phyloP scores from a whole-genome alignment of 2,797 vertebrate species.

The Protonibea diacanthus region DNA sequence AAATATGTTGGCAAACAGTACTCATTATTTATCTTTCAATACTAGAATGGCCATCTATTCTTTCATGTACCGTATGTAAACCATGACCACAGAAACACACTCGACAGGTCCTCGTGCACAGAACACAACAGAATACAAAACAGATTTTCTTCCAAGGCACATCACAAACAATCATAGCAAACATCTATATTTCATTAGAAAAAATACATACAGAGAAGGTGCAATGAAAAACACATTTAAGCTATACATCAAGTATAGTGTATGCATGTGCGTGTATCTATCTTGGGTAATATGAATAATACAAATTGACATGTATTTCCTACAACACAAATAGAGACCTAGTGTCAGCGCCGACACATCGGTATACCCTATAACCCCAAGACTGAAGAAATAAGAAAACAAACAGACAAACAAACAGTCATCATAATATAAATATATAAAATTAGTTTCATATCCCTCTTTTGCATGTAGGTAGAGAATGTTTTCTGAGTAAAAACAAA shows the following conservation, averaged over 20 bases:
- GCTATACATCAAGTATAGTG: too few relatives aligned
- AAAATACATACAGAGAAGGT: background rate
- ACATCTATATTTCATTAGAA: background rate
- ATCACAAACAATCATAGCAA: background rate
- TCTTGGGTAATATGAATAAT: background rate
- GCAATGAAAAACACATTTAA: background rate
- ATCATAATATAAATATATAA: background rate
- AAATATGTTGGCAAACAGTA: background rate
- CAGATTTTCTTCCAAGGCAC: background rate
- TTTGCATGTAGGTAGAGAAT: background rate
- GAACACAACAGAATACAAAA: slow-evolving; percentile 6
- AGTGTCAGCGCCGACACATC: background rate
- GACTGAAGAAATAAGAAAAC: background rate
- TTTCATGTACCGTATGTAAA: background rate
- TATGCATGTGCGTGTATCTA: background rate
- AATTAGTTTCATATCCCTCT: background rate
- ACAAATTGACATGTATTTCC: background rate
- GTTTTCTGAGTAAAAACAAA: background rate
- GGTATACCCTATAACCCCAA: too few relatives aligned
- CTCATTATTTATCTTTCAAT: background rate
- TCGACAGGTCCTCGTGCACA: background rate
- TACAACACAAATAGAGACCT: background rate
- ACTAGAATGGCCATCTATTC: background rate
- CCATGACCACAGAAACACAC: background rate
- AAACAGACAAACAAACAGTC: background rate